Base-by-base conservation (phyloP, 2,797 vertebrate species). In the Phataginus tetradactyla region DNA sequence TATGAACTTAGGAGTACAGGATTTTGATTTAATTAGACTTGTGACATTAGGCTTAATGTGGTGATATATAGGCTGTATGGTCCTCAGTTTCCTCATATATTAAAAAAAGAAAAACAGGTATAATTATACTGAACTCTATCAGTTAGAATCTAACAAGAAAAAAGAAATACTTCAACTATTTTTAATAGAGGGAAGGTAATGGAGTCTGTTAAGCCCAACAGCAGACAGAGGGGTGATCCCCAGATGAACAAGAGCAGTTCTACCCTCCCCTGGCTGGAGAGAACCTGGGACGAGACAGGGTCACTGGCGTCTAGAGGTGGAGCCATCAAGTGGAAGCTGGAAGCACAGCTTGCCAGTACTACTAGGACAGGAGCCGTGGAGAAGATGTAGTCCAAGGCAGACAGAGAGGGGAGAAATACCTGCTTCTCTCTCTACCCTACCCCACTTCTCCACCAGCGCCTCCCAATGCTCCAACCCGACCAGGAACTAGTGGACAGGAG, bases 101-200 rank as follows among this genome's bases (percentile, higher is more conserved):
- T 63, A 32, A 89, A 81, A 45, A 37, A 27, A 84, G 20, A 57
- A 88, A 96, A 53, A 14, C 32, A 34, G 32, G 13, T 64, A 64
- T 71, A 85, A 86, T 86, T 87, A 53, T 27, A 12, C 20, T 14
- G 34, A 64, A 57, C 25, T 78, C 15, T 75, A 66, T 75, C n/a
- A 72, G 84, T 57, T 78, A 63, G 32, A 15, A 9, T 79, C 59
- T 89, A 78, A 78, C 25, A 66, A 79, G 61, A 95, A 64, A 53
- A 86, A 1, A 92, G 42, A 45, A 74, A 90, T 96, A 93, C 17
- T 77, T 90, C 23, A 49, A 42, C 79, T 85, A 77, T 66, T 71
- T 90, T 91, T 88, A 68, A 86, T 86, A 37, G 53, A 89, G 12
- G 39, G 29, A 51, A 91, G 63, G 12, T 68, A 89, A 84, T 25